Percentiles rank a stretch among this genome's conserved stretches.
These are phyloP conservation scores for Squalus acanthias DNA, from an alignment of 2,797 vertebrate genomes.

Conservation along the genomic window DNA sequence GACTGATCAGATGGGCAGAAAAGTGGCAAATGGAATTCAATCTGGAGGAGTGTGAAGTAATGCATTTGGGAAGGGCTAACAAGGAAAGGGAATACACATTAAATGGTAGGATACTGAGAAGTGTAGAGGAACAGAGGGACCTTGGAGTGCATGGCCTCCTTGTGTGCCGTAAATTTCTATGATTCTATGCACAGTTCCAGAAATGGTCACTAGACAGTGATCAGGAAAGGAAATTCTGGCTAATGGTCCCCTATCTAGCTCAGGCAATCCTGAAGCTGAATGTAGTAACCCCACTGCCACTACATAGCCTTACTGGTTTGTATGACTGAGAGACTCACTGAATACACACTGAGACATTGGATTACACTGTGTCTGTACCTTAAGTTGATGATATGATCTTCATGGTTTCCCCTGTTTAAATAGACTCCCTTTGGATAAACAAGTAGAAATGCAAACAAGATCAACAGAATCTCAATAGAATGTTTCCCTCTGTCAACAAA, in stretches of 20 bases:
- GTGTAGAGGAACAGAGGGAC: no score
- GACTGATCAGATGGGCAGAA: no score
- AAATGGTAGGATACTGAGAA: no score
- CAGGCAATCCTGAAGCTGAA: background rate
- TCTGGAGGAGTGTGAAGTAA: no score
- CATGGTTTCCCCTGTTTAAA: slow-evolving; percentile 88
- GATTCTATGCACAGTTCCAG: background rate
- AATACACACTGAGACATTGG: background rate
- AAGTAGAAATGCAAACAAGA: slow-evolving; percentile 82
- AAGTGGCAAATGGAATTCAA: no score
- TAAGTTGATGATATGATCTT: slow-evolving; percentile 87
- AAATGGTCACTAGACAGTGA: background rate
- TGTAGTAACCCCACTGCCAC: background rate
- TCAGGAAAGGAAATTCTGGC: background rate
- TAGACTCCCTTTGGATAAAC: slow-evolving; percentile 83
- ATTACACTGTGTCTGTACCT: slow-evolving; percentile 56
- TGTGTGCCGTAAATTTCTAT: no score
- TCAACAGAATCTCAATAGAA: slow-evolving; percentile 82
- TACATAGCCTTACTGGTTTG: background rate
- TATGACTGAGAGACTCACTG: background rate
- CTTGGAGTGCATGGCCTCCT: no score
- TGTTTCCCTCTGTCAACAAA: slow-evolving; percentile 86
- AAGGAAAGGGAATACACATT: no score
- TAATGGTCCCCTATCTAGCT: no score
- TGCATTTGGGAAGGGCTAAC: no score